phyloP scores from a whole-genome alignment of 2,888 invertebrate genomes.

The Resseliella maxima region DNA sequence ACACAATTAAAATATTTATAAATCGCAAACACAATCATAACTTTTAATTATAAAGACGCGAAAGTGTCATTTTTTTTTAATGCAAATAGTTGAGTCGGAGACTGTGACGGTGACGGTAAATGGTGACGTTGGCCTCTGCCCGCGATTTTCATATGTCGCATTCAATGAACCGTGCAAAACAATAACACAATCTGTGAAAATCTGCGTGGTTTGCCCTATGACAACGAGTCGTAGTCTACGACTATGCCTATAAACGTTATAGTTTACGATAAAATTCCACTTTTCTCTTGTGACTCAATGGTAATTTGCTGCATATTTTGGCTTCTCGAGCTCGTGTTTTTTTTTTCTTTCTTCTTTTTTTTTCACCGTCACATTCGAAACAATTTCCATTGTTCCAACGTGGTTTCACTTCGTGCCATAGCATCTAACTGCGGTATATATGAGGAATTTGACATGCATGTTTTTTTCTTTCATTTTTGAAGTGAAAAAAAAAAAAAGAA shows the following conservation, averaged over 20 bases:
- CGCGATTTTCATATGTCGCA: neutral
- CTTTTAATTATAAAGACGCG: neutral
- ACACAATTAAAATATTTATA: neutral
- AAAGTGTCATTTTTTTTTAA: neutral
- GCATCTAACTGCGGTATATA: neutral
- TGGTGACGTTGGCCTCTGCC: neutral
- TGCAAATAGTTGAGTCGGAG: neutral
- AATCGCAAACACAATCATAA: neutral
- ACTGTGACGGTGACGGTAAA: neutral
- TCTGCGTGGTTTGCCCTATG: neutral
- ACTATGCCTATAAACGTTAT: neutral
- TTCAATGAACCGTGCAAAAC: slow-evolving; percentile 9
- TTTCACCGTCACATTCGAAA: no score
- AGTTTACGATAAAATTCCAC: neutral
- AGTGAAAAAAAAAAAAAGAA: neutral
- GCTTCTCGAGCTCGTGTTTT: neutral
- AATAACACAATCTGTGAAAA: slow-evolving; percentile 28
- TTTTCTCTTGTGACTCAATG: slow-evolving; percentile 34
- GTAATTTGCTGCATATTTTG: slow-evolving; percentile 52
- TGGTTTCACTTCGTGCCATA: neutral
- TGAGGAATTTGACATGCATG: neutral
- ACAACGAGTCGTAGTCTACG: no score
- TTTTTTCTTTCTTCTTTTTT: neutral
- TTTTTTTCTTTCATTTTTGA: neutral
- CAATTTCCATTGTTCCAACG: slow-evolving; percentile 42